Base-by-base conservation (phyloP, 2,888 invertebrate genomes). In the Leptopterna dolabrata region DNA sequence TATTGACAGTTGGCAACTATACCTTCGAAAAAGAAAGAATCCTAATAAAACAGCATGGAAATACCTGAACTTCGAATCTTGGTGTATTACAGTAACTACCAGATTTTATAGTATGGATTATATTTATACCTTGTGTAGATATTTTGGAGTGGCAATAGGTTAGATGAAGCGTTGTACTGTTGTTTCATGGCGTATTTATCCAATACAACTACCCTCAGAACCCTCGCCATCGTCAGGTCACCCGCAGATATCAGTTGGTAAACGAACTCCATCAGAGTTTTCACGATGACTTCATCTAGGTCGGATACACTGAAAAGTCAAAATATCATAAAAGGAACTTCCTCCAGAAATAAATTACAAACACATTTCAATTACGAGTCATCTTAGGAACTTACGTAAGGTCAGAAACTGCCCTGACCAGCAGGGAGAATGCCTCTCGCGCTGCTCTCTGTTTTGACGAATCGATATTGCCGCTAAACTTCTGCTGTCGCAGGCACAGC, bases 351-450 rank as follows among this genome's bases (percentile, higher is more conserved):
- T 36, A 36, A 36, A 36, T 36, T 2, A 36, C 4, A 36, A 36
- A 36, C 36, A 7, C 4, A 36, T 36, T 36, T 36, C 36, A 36
- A 36, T 7, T 2, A 36, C 36, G 7, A 36, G 7, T 4, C 2
- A 36, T 4, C 7, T 4, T 36, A 36, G 7, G 36, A 55, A 95
- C 96, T 95, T 92, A 98, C 98, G 98, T 98, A 90, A 99, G 94
- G 92, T 99, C 98, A 91, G 97, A 97, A 87, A 99, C 97, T 88
- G 99, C 97, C 90, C 99, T 93, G 81, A 99, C 97, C 89, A 99
- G 94, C 89, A 99, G 93, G 71, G 98, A 96, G 92, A 99, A 98
- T 6, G 97, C 95, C 93, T 98, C 96, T 88, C 96, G 93, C 0
- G 96, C 96, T 63, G 95, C 95, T 92, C 94, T 95, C 92, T 95